phyloP scores from a whole-genome alignment of 2,113 vertebrate species.

The Podarcis raffonei region DNA sequence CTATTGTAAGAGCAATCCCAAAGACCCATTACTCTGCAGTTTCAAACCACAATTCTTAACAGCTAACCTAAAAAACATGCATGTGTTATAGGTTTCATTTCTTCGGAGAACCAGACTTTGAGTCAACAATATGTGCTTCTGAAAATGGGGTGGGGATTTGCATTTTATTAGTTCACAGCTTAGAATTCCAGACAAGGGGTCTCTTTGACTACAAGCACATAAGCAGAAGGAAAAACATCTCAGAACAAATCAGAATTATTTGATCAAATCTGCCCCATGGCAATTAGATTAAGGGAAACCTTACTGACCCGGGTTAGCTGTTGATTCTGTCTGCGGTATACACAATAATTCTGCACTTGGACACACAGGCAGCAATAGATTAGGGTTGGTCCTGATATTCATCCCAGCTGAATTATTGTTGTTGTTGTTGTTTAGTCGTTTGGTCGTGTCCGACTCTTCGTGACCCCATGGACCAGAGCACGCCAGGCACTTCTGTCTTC shows the following conservation, averaged over 20 bases:
- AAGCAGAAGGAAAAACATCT: background rate
- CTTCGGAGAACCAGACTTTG: background rate
- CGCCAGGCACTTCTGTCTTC: no score
- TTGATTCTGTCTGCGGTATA: no score
- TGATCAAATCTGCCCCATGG: background rate
- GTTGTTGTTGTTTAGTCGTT: no score
- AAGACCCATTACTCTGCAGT: background rate
- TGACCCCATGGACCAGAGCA: no score
- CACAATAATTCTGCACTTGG: no score
- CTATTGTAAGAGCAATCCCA: background rate
- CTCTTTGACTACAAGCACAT: background rate
- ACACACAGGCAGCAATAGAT: no score
- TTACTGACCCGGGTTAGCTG: no score
- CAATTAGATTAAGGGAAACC: background rate
- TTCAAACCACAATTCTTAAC: background rate
- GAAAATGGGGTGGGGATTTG: background rate
- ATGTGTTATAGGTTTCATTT: background rate
- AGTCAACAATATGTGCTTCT: background rate
- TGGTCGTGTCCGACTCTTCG: no score
- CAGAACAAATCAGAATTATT: background rate
- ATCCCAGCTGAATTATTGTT: no score
- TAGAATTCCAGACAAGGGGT: background rate
- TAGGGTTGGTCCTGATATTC: no score
- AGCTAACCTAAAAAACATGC: background rate
- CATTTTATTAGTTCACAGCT: background rate